A percentile compares a stretch with the other conserved stretches of the same genome.
These are phyloP conservation scores for Idaea aversata DNA, from an alignment of 2,888 invertebrate species.

Conservation along the genomic window DNA sequence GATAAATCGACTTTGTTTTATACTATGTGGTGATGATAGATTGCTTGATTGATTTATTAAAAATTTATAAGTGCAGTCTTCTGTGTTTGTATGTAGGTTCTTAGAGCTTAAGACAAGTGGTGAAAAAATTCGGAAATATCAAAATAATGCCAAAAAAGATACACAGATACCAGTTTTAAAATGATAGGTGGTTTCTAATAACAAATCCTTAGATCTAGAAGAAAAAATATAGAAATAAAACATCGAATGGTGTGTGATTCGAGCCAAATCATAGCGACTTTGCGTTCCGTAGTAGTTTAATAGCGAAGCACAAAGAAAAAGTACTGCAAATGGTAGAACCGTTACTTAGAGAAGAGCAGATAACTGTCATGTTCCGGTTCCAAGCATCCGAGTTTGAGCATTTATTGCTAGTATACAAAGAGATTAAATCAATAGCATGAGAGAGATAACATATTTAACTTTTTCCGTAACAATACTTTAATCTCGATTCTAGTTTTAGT, in stretches of 20 bases:
- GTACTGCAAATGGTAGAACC: conserved; percentile 61
- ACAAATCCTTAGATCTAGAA: no score
- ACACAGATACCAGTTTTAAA: no score
- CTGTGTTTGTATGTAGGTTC: no score
- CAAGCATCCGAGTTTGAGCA: conserved; percentile 41
- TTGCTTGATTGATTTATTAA: no score
- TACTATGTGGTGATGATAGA: no score
- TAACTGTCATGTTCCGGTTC: conserved; percentile 72
- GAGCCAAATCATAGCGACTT: conserved; percentile 7
- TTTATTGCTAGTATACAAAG: conserved; percentile 32
- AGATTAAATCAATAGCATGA: not conserved
- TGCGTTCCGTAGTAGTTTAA: conserved; percentile 29
- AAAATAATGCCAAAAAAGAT: no score
- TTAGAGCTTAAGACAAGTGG: no score
- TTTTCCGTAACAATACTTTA: not conserved
- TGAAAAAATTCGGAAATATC: no score
- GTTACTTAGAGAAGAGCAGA: conserved; percentile 60
- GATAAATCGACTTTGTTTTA: no score
- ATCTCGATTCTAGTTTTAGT: not conserved
- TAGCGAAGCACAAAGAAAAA: conserved; percentile 64
- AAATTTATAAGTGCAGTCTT: no score
- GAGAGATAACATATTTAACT: not conserved
- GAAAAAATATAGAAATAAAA: conserved; percentile 1
- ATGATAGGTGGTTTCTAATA: no score
- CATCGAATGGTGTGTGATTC: not conserved